These are phyloP conservation scores for Pterostichus madidus DNA, from an alignment of 2,888 invertebrate genomes.

Conservation along the genomic window DNA sequence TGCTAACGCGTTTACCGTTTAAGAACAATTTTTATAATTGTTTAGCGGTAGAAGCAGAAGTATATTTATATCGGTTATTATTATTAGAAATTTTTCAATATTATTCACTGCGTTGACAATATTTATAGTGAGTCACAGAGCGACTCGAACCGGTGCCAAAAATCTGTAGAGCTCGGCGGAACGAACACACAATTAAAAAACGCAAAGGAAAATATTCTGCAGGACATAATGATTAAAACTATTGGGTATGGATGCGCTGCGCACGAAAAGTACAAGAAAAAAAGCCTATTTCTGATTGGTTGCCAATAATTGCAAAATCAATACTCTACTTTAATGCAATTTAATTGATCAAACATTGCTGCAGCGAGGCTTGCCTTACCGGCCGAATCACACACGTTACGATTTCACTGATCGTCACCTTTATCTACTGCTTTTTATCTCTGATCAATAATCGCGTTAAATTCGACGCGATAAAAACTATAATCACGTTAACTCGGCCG, in stretches of 20 bases:
- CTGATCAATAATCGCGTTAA: constrained; percentile 55
- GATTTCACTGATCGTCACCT: constrained; percentile 44
- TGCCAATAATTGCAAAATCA: constrained; percentile 78
- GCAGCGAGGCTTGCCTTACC: constrained; percentile 50
- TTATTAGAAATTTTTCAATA: constrained; percentile 50
- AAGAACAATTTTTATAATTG: not conserved
- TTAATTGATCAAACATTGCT: constrained; percentile 74
- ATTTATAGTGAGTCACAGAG: constrained; percentile 50
- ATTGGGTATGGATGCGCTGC: constrained; percentile 54
- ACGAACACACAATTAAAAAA: constrained; percentile 44
- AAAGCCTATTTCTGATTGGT: constrained; percentile 77
- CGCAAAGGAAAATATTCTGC: constrained; percentile 44
- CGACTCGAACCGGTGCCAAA: constrained; percentile 50
- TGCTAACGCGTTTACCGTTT: constrained; percentile 8
- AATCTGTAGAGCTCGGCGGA: constrained; percentile 18
- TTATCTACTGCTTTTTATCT: constrained; percentile 52
- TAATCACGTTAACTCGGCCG: constrained; percentile 17
- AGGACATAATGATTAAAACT: constrained; percentile 52
- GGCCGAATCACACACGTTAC: constrained; percentile 42
- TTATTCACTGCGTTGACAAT: constrained; percentile 56
- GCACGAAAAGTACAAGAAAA: constrained; percentile 70
- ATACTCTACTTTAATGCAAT: constrained; percentile 75
- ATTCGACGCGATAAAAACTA: constrained; percentile 44
- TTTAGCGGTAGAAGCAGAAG: not conserved
- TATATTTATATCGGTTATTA: constrained; percentile 46